Evolutionary conservation across 2,797 vertebrate genomes (phyloP), one percentile per base, ranked within the genome.

Genomic region (Liasis olivaceus): DNA sequence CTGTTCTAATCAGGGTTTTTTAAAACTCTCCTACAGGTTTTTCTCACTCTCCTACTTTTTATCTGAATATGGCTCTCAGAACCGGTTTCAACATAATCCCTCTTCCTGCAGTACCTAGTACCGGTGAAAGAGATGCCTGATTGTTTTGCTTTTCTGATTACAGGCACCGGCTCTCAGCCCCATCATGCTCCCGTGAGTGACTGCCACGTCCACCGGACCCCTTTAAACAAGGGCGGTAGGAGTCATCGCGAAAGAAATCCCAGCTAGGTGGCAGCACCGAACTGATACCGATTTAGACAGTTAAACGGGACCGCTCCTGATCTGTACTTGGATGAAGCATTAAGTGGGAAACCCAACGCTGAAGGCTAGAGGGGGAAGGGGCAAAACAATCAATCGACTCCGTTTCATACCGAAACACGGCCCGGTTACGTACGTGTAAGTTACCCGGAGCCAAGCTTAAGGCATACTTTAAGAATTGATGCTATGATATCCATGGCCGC

Each of bases 151-250:
- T 17, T 56, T 5, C 24, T 36, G 56, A 22, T 54, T 62, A 31
- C 28, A 91, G 62, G 12, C 60, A 8, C 12, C 84, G 54, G 4
- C 47, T 64, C 24, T 60, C 86, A 47, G 15, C 24, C 14, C 12
- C 2, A 15, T 5, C n/a, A 4, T 28, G 1, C 15, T 14, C 9
- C 26, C 17, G 4, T 6, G 17, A n/a, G 5, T 4, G 20, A n/a
- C 22, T 62, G 7, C 4, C 63, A 28, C 3, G 28, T n/a, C 51
- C 8, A 42, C 20, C 7, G 36, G 20, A 22, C 8, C 72, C 51
- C 20, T 81, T 77, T 81, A 47, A 81, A 81, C 4, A 24, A 81
- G 20, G 11, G 72, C 1, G 3, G 9, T 47, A 47, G 9, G 20
- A 81, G 42, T 47, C 24, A 47, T 3, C 47, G 36, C 0, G 42